Percentiles rank a stretch among this genome's conserved stretches.
These are phyloP conservation scores for Pycnomerus fuliginosus DNA, from an alignment of 2,888 invertebrate genomes.

Conservation along the genomic window DNA sequence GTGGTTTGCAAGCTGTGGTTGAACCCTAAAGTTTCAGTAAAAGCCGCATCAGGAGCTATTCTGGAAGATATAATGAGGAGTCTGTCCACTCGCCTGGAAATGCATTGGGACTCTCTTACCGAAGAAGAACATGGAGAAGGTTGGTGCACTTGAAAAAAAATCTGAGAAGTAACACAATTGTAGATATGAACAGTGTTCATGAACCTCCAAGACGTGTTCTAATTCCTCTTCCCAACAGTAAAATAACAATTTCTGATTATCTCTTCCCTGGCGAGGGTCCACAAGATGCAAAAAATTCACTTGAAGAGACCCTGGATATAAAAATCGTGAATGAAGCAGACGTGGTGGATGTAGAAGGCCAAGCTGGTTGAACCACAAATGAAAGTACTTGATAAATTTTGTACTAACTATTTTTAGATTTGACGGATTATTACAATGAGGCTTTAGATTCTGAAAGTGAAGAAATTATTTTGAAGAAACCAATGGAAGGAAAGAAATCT, in stretches of 20 bases:
- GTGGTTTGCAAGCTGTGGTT: conserved; percentile 76
- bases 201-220: conserved; percentile 87
- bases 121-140: conserved; percentile 78
- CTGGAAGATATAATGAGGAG: conserved; percentile 85
- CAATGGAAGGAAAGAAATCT: conserved; percentile 61
- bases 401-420: conserved; percentile 21
- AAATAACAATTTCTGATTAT: conserved; percentile 82
- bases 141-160: conserved; percentile 36
- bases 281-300: conserved; percentile 76
- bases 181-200: conserved; percentile 78
- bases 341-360: conserved; percentile 71
- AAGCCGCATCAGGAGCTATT: conserved; percentile 70
- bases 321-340: conserved; percentile 62
- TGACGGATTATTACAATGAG: conserved; percentile 43
- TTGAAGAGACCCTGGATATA: conserved; percentile 79
- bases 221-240: conserved; percentile 65
- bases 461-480: conserved; percentile 51
- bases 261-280: conserved; percentile 88
- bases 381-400: conserved; percentile 1
- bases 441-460: conserved; percentile 55
- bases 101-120: conserved; percentile 90
- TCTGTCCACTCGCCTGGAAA: conserved; percentile 79
- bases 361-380: too few species aligned
- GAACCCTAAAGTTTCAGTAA: conserved; percentile 71
- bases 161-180: conserved; percentile 4